A percentile compares a stretch with the other conserved stretches of the same genome.
phyloP scores from a whole-genome alignment of 2,113 vertebrate genomes.

The Ageneiosus marmoratus region DNA sequence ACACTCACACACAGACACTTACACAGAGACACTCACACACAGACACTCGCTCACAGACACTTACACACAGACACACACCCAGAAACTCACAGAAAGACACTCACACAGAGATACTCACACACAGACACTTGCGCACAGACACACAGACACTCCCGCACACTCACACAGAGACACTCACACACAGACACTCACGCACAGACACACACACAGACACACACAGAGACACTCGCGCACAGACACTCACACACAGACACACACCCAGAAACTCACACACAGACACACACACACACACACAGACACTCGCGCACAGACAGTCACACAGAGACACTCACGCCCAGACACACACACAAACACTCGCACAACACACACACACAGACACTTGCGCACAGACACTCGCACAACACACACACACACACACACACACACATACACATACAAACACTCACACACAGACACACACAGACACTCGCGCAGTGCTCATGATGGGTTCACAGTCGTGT shows the following conservation, averaged over 20 bases:
- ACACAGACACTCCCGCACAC: neutral
- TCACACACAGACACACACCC: neutral
- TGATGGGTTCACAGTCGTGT: neutral
- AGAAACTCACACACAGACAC: neutral
- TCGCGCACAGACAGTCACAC: neutral
- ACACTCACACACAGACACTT: neutral
- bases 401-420: neutral
- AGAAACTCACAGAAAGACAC: neutral
- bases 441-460: neutral
- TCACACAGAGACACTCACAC: neutral
- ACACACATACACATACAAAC: neutral
- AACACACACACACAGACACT: neutral
- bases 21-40: neutral
- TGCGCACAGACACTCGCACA: neutral
- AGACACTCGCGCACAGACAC: neutral
- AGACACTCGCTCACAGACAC: neutral
- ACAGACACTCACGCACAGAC: neutral
- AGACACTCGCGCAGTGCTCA: neutral
- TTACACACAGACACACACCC: neutral
- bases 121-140: neutral
- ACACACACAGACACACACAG: neutral
- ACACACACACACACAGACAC: neutral
- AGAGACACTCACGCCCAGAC: neutral
- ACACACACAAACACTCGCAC: too few species aligned
- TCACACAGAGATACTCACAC: neutral